Base-by-base conservation (phyloP, 2,888 invertebrate genomes). In the Brachyptera risi region DNA sequence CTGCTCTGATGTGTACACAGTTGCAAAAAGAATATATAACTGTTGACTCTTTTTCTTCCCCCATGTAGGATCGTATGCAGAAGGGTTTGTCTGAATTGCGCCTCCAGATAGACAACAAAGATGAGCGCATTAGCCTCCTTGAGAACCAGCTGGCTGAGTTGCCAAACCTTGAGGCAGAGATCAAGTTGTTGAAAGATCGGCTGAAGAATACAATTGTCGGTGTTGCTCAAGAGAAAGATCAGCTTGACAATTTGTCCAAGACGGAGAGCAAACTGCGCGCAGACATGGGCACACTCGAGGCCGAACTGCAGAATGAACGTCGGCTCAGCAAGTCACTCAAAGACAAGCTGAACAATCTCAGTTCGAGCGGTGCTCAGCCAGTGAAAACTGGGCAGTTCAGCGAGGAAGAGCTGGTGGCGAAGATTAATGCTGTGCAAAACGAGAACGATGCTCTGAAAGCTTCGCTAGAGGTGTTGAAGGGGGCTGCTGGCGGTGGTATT, bases 1-100 rank as follows among this genome's bases (percentile, higher is more conserved):
- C n/a, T n/a, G n/a, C n/a, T n/a, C n/a, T n/a, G n/a, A n/a, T n/a
- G n/a, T n/a, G n/a, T n/a, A n/a, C n/a, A n/a, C 76, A 79, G 69
- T 66, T 79, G 35, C 78, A 80, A 68, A 78, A 77, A 50, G 79
- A 80, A 67, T 76, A 79, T 76, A 79, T 68, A 78, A 77, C 50
- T 31, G 31, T 31, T 31, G 11, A 31, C 11, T n/a, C n/a, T 31
- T 5, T 31, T 5, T 7, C 31, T 31, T 31, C 9, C 21, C 2
- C 3, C 11, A 21, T 44, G 23, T 21, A 47, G 47, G 47, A 47
- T 17, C 47, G 47, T 24, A 47, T 47, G 47, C 23, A 24, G 9
- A 21, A 47, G n/a, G 24, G 24, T 11, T 11, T 47, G 23, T 47
- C 47, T 9, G 19, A 17, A 2, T 21, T 54, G 54, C 54, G 54